A percentile compares a stretch with the other conserved stretches of the same genome.
phyloP scores from a whole-genome alignment of 2,113 vertebrate genomes.

The Turdus rufiventris region DNA sequence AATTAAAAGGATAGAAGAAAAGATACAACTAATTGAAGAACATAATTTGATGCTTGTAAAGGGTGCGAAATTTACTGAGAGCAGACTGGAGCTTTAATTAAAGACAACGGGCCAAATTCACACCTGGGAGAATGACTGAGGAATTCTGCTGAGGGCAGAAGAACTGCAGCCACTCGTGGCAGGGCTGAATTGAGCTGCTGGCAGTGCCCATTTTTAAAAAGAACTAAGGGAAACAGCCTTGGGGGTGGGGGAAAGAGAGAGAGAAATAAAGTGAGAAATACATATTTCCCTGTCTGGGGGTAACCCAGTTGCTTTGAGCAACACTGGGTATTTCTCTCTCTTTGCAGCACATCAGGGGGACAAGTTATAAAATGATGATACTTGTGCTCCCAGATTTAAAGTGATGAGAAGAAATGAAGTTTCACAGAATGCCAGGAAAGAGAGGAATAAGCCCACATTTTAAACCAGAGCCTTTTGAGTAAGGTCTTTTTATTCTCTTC shows the following conservation, averaged over 20 bases:
- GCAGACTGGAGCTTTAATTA: constrained; percentile 72
- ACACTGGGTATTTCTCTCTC: background rate
- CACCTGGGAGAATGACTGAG: background rate
- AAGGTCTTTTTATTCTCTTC: background rate
- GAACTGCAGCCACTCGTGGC: background rate
- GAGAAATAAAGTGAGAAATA: background rate
- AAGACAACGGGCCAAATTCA: constrained; percentile 57
- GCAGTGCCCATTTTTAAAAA: constrained; percentile 19
- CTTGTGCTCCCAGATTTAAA: background rate
- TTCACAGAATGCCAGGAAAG: background rate
- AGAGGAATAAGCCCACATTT: background rate
- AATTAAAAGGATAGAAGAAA: constrained; percentile 74
- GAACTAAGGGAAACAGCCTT: background rate
- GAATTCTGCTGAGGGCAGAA: constrained; percentile 34
- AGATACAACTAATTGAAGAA: constrained; percentile 68
- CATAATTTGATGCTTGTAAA: constrained; percentile 58
- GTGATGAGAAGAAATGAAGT: background rate
- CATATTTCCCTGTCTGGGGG: background rate
- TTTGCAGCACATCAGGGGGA: background rate
- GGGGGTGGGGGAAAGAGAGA: background rate
- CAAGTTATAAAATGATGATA: background rate
- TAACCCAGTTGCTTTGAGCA: background rate
- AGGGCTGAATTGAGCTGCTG: background rate
- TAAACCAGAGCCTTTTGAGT: background rate
- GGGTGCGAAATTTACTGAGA: constrained; percentile 49